Evolutionary conservation across 2,113 vertebrate species (phyloP).

Genomic region (Phylloscopus trochilus): DNA sequence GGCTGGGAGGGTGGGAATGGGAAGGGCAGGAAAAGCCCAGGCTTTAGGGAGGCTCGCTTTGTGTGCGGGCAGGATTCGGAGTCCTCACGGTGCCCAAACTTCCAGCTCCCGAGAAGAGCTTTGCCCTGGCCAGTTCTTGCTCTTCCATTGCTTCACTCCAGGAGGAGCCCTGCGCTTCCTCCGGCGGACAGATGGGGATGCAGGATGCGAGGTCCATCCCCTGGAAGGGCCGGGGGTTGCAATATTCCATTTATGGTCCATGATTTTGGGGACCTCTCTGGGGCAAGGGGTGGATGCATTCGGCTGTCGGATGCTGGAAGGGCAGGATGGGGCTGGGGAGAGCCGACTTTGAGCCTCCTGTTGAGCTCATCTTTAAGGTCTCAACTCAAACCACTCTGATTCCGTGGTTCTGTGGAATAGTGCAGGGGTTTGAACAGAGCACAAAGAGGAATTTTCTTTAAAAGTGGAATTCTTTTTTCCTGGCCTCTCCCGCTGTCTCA

Average conservation of each 20-base stretch:
- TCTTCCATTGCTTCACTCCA: background rate
- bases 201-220: background rate
- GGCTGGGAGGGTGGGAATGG: background rate
- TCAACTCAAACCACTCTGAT: background rate
- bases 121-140: background rate
- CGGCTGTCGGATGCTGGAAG: background rate
- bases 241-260: background rate
- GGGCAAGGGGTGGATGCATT: background rate
- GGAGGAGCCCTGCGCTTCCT: background rate
- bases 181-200: background rate
- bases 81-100: background rate
- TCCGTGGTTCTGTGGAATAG: background rate
- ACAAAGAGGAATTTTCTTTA: background rate
- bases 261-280: background rate
- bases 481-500: background rate
- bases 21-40: background rate
- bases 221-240: background rate
- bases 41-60: background rate
- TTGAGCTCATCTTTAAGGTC: background rate
- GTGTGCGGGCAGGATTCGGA: rapidly evolving
- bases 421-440: background rate
- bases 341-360: background rate
- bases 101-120: background rate
- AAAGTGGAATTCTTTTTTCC: background rate
- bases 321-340: background rate